Base-by-base conservation (phyloP, 1,140 invertebrate species). In the Ladona fulva region DNA sequence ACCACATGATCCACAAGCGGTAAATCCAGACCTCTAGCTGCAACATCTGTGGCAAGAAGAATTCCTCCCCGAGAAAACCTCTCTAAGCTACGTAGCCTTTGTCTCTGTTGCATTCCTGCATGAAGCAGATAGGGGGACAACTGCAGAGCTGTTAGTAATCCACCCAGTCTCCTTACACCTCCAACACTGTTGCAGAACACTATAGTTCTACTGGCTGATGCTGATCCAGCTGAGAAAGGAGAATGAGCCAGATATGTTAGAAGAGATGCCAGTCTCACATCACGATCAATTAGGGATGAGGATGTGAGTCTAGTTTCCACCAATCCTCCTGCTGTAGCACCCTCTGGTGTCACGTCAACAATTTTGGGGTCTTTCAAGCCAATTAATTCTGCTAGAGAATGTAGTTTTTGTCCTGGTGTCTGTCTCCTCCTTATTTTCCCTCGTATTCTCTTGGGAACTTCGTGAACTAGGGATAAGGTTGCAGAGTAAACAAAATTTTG, bases 401-500 rank as follows among this genome's bases (percentile, higher is more conserved):
- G 88, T 14, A 94, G 85, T 82, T 94, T 95, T 83, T 93, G 89
- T 79, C 87, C 88, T 0, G 91, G 84, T 0, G 92, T 91, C 83
- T 91, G 85, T 83, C 92, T 91, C 80, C 85, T 84, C 82, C 86
- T 85, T 84, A 91, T 91, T 81, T 90, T 91, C 12, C 22, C 22
- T 22, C n/a, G n/a, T 79, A 95, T 85, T 84, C 96, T 90, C 42
- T 91, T 84, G 0, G 96, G 95, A 74, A 92, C 86, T 79, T 93
- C 91, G 82, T 97, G 95, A 0, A 96, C 91, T 81, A 98, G 85
- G 0, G 97, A 97, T 8, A 99, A 87, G 0, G 98, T 99, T 22
- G 98, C 98, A 0, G 98, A 99, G 86, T 99, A 99, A 0, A 99
- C 92, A 86, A 99, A 97, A 81, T 93, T 98, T 86, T 99, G 97